These are phyloP conservation scores for Psettodes erumei DNA, from an alignment of 2,113 vertebrate genomes.

Conservation along the genomic window DNA sequence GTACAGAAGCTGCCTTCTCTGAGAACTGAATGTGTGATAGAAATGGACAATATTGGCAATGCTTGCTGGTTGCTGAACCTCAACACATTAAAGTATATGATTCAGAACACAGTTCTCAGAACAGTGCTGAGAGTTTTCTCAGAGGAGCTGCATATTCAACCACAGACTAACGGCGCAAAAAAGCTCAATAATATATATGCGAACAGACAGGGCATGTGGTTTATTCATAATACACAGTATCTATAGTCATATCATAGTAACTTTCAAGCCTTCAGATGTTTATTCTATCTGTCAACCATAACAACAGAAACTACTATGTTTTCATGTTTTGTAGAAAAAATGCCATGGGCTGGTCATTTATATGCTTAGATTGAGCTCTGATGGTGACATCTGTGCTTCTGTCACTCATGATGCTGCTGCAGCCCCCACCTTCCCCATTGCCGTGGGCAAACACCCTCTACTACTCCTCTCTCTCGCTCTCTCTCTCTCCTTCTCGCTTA, in stretches of 20 bases:
- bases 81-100: conserved; percentile 46
- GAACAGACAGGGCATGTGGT: conserved; percentile 18
- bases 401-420: conserved; percentile 78
- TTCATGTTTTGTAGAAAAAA: conserved; percentile 73
- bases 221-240: conserved; percentile 18
- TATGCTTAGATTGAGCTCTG: conserved; percentile 83
- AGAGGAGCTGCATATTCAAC: conserved; percentile 39
- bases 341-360: conserved; percentile 79
- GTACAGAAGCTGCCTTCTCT: conserved; percentile 38
- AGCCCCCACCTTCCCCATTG: conserved; percentile 64
- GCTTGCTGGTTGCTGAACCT: conserved; percentile 30
- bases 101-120: conserved; percentile 46
- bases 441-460: conserved; percentile 59
- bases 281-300: conserved; percentile 16
- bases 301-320: conserved; percentile 42
- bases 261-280: conserved; percentile 14
- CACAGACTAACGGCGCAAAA: conserved; percentile 22
- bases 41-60: conserved; percentile 53
- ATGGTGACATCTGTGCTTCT: conserved; percentile 87
- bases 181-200: conserved; percentile 30
- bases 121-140: conserved; percentile 34
- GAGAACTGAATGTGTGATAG: conserved; percentile 35
- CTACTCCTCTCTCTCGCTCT: conserved; percentile 31
- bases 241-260: not conserved
- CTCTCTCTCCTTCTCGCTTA: conserved; percentile 31